Base-by-base conservation (phyloP, 1,140 invertebrate species). In the Phortica variegata region DNA sequence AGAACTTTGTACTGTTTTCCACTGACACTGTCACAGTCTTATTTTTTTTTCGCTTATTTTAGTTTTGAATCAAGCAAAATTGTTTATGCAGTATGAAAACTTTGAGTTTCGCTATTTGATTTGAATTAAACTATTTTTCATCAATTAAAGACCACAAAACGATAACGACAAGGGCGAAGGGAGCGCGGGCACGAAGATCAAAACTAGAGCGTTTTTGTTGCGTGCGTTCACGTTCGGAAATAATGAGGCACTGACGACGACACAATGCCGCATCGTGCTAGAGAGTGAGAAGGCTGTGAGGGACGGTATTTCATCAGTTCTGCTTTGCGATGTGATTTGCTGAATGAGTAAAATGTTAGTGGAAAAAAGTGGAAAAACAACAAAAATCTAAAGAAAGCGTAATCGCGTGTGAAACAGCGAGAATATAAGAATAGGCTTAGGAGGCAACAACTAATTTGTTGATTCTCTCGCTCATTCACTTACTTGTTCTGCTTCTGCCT, bases 241-340 rank as follows among this genome's bases (percentile, higher is more conserved):
- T n/a, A n/a, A n/a, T n/a, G n/a, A n/a, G n/a, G n/a, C n/a, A n/a
- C 43, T 42, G 18, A 21, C 17, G 21, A 19, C 18, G 15, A 43
- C 56, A 58, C 36, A 17, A 26, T 20, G 13, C 19, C 1, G 23
- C 33, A 48, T 32, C 29, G 23, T 39, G 39, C 31, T 47, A 39
- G 44, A 36, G 26, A 15, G 5, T 7, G 32, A 26, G 21, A 49
- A 6, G 10, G 40, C 6, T 17, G 47, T 31, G 34, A 40, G 44
- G 49, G 38, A 34, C 13, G 53, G 52, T 49, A 56, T n/a, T n/a
- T 48, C 49, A 51, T 49, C 48, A 49, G 47, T 54, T 54, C 46
- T 15, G 47, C 40, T 43, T 49, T 49, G 36, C 29, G 34, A 49
- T 49, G 12, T 34, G 33, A 10, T 34, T 34, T 45, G 44, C 48